These are phyloP conservation scores for Apeira syringaria DNA, from an alignment of 2,888 invertebrate genomes.

Conservation along the genomic window DNA sequence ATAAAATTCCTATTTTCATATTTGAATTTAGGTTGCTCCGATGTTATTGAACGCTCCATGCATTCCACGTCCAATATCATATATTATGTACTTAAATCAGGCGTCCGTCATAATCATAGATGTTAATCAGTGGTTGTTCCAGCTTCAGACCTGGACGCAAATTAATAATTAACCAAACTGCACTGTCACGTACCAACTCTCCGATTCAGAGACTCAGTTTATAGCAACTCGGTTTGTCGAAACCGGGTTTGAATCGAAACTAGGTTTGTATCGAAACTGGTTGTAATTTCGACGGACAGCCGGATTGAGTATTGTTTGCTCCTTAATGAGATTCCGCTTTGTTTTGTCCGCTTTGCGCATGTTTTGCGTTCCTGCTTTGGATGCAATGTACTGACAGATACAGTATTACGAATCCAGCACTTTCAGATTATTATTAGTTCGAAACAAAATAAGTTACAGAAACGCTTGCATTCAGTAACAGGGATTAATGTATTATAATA, in stretches of 20 bases:
- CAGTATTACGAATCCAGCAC: no score
- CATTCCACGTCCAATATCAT: no score
- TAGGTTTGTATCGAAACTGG: slow-evolving; percentile 20
- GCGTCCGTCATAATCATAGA: not conserved
- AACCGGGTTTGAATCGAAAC: slow-evolving; percentile 8
- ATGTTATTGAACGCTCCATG: no score
- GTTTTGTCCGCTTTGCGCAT: slow-evolving; percentile 23
- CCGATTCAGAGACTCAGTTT: not conserved
- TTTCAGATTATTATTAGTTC: no score
- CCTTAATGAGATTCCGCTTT: slow-evolving; percentile 44
- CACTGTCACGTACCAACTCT: not conserved
- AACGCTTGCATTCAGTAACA: no score
- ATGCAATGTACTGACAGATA: not conserved
- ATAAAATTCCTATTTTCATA: no score
- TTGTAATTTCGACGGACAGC: slow-evolving; percentile 42
- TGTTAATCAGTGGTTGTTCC: not conserved
- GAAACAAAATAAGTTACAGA: no score
- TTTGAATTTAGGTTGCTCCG: no score
- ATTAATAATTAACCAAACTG: slow-evolving; percentile 4
- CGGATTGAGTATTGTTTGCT: slow-evolving; percentile 48
- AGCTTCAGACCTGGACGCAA: slow-evolving; percentile 12
- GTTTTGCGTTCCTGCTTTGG: slow-evolving; percentile 10
- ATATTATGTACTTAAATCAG: no score
- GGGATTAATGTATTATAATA: no score
- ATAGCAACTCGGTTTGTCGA: slow-evolving; percentile 3